These are phyloP conservation scores for Caerostris extrusa DNA, from an alignment of 1,140 invertebrate genomes.

Conservation along the genomic window DNA sequence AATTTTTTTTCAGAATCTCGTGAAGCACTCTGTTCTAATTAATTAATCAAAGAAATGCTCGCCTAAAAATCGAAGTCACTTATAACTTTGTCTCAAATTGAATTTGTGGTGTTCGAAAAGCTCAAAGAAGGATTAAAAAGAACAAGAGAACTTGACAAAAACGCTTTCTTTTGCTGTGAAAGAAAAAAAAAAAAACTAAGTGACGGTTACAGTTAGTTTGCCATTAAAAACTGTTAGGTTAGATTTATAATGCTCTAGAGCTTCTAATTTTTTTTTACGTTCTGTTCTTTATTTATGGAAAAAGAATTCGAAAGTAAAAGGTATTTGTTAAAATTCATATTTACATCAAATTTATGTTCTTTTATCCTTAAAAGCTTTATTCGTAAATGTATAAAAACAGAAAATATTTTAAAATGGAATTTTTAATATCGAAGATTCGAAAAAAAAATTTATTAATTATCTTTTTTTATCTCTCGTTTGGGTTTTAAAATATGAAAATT, in stretches of 20 bases:
- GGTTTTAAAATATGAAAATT: background rate
- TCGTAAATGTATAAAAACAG: background rate
- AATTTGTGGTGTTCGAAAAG: background rate
- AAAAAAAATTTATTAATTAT: background rate
- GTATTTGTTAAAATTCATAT: background rate
- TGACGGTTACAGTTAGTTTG: background rate
- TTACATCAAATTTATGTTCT: background rate
- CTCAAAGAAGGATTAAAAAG: background rate
- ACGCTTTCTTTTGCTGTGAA: background rate
- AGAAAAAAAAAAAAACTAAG: background rate
- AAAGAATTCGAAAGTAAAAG: background rate
- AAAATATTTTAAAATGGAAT: background rate
- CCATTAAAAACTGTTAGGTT: background rate
- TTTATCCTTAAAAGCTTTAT: no score
- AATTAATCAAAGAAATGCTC: slow-evolving; percentile 10
- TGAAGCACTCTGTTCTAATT: background rate
- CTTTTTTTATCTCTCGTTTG: background rate
- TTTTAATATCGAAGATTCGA: background rate
- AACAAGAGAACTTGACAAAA: background rate
- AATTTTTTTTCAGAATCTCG: no score
- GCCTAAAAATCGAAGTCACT: background rate
- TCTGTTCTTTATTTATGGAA: background rate
- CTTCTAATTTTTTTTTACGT: background rate
- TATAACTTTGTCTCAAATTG: slow-evolving; percentile 11
- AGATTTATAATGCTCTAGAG: background rate